These are phyloP conservation scores for Drosophila bipectinata DNA, from an alignment of 1,140 invertebrate species.

Conservation along the genomic window DNA sequence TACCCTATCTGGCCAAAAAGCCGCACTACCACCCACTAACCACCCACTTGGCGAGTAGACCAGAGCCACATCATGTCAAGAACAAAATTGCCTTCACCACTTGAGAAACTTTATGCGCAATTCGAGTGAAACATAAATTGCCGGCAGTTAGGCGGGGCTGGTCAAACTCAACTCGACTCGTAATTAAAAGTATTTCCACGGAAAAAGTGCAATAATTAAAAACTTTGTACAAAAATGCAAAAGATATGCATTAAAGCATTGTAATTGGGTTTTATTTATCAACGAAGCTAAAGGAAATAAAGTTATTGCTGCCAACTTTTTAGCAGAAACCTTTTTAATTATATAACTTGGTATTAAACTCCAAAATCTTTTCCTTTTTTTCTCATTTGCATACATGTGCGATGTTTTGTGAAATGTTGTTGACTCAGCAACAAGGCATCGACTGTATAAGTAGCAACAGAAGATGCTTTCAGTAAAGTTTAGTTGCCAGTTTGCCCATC, in stretches of 20 bases:
- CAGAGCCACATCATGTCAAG: slow-evolving; percentile 68
- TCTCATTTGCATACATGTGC: slow-evolving; percentile 29
- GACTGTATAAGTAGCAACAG: slow-evolving; percentile 53
- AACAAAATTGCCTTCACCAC: slow-evolving; percentile 74
- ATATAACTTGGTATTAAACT: not conserved
- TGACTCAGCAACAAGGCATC: slow-evolving; percentile 56
- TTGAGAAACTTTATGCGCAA: slow-evolving; percentile 69
- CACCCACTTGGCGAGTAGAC: slow-evolving; percentile 40
- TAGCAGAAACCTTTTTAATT: not conserved
- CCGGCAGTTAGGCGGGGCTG: slow-evolving; percentile 54
- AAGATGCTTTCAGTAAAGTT: slow-evolving; percentile 39
- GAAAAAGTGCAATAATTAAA: slow-evolving; percentile 33
- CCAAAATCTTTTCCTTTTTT: not conserved
- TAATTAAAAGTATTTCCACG: slow-evolving; percentile 25
- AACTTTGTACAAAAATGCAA: slow-evolving; percentile 10
- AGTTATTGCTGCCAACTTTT: not conserved
- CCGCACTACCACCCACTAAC: slow-evolving; percentile 12
- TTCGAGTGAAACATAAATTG: slow-evolving; percentile 77
- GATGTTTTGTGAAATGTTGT: slow-evolving; percentile 43
- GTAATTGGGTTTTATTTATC: not conserved
- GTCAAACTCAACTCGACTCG: slow-evolving; percentile 21
- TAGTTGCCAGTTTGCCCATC: slow-evolving; percentile 19
- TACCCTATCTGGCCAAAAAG: slow-evolving; percentile 4
- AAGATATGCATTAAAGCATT: not conserved
- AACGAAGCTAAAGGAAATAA: not conserved